These are phyloP conservation scores for Drosophila nebulosa DNA, from an alignment of 1,140 invertebrate species.

Conservation along the genomic window DNA sequence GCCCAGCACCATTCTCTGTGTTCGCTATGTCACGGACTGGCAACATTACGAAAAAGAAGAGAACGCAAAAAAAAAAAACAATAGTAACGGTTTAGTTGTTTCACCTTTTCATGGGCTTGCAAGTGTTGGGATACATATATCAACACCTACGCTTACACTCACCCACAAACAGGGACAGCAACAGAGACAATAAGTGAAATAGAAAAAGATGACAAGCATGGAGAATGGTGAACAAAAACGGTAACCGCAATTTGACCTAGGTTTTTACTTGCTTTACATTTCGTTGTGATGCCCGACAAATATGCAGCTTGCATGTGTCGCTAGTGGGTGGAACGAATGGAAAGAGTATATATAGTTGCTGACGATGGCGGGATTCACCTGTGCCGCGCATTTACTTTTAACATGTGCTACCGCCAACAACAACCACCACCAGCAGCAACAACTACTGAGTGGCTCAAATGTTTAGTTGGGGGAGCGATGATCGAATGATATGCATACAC, in stretches of 20 bases:
- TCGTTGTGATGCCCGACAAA: constrained; percentile 68
- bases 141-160: constrained; percentile 58
- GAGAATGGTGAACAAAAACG: constrained; percentile 46
- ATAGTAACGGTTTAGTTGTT: constrained; percentile 36
- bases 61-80: constrained; percentile 7
- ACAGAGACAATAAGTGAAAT: constrained; percentile 28
- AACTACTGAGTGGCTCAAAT: constrained; percentile 46
- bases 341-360: background rate
- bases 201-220: constrained; percentile 8
- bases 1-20: constrained; percentile 12
- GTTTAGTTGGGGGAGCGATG: constrained; percentile 28
- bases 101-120: constrained; percentile 8
- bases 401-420: constrained; percentile 55
- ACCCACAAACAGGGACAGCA: constrained; percentile 11
- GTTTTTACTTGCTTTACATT: constrained; percentile 70
- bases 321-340: background rate
- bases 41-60: constrained; percentile 10
- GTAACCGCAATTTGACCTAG: constrained; percentile 73
- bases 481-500: background rate
- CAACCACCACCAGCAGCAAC: constrained; percentile 5
- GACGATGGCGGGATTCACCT: constrained; percentile 14
- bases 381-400: constrained; percentile 60
- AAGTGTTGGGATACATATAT: constrained; percentile 55
- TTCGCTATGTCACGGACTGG: constrained; percentile 23
- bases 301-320: constrained; percentile 68